Percentiles rank a stretch among this genome's conserved stretches.
phyloP scores from a whole-genome alignment of 2,113 vertebrate genomes.

The Malurus melanocephalus region DNA sequence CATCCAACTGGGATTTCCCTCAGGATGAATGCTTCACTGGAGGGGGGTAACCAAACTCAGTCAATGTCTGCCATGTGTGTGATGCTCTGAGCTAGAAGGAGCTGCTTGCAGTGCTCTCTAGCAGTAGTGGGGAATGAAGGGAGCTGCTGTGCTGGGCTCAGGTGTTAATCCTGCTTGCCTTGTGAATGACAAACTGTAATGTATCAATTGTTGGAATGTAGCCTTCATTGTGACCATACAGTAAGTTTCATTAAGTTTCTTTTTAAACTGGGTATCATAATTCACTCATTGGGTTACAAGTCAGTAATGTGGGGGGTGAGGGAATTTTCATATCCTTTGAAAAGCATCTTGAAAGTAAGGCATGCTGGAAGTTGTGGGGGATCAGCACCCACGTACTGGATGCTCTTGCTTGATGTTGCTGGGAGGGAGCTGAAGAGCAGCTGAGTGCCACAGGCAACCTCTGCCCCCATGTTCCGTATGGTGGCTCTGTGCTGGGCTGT shows the following conservation, averaged over 20 bases:
- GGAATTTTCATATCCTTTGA: background rate
- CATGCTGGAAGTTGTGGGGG: background rate
- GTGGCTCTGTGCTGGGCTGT: background rate
- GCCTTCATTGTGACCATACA: background rate
- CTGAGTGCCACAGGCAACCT: background rate
- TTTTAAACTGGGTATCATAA: background rate
- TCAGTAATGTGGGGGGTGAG: background rate
- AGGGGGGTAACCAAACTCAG: background rate
- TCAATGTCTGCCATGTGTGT: accelerated
- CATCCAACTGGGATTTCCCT: background rate
- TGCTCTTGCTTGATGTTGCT: background rate
- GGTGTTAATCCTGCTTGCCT: background rate
- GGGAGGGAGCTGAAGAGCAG: background rate
- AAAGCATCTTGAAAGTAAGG: background rate
- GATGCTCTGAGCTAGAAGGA: background rate
- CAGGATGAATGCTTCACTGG: background rate
- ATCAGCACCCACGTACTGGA: accelerated
- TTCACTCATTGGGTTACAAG: background rate
- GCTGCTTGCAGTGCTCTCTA: background rate
- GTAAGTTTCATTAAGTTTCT: background rate
- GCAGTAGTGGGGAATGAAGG: background rate
- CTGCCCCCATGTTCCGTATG: accelerated
- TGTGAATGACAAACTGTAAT: background rate
- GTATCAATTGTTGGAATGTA: background rate
- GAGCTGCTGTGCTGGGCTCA: background rate